Percentiles rank a stretch among this genome's conserved stretches.
Conservation (phyloP, 2,113 vertebrate genomes). For the Irena cyanogastra region DNA sequence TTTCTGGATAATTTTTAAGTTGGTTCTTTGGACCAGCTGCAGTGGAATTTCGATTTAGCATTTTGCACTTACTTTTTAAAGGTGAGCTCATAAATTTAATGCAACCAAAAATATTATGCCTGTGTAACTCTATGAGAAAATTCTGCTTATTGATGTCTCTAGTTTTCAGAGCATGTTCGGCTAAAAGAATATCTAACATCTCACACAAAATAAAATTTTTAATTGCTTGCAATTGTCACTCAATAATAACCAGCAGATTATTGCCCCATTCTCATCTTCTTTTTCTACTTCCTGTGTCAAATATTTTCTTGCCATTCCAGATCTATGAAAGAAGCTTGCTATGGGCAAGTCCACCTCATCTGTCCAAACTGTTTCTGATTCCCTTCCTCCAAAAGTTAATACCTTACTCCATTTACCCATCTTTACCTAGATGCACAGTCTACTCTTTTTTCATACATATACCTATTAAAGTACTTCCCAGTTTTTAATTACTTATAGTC, state of each 20-base stretch:
- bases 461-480: background rate
- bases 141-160: background rate
- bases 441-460: background rate
- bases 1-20: background rate
- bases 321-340: accelerated
- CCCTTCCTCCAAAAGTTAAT: background rate
- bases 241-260: background rate
- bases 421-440: background rate
- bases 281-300: background rate
- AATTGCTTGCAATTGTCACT: background rate
- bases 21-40: background rate
- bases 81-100: background rate
- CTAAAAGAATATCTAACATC: background rate
- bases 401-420: background rate
- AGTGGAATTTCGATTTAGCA: background rate
- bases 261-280: background rate
- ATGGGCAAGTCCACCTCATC: background rate
- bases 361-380: background rate
- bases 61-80: background rate
- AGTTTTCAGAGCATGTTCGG: background rate
- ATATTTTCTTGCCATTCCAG: background rate
- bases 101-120: background rate
- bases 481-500: background rate
- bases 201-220: background rate
- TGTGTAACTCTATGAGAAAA: background rate